Percentiles rank a stretch among this genome's conserved stretches.
These are phyloP conservation scores for Philonicus albiceps DNA, from an alignment of 2,888 invertebrate species.

Conservation along the genomic window DNA sequence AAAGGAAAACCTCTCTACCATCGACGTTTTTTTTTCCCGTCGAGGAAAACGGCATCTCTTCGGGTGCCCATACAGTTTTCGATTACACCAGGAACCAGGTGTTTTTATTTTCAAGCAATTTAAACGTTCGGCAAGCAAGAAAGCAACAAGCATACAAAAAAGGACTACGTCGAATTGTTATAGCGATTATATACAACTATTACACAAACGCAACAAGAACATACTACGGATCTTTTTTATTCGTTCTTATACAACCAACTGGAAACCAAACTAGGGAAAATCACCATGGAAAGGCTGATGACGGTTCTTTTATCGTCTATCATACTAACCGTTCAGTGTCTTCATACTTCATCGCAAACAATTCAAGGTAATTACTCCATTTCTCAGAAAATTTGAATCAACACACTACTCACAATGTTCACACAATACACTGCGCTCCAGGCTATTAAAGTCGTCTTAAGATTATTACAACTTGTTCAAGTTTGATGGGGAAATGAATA, in stretches of 20 bases:
- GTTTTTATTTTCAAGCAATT: slow-evolving; percentile 31
- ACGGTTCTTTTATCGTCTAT: slow-evolving; percentile 55
- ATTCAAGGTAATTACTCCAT: slow-evolving; percentile 57
- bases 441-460: neutral
- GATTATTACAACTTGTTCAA: neutral
- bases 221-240: neutral
- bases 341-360: slow-evolving; percentile 56
- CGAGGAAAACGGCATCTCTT: neutral
- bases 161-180: neutral
- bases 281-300: slow-evolving; percentile 54
- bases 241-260: neutral
- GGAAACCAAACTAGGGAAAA: neutral
- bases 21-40: neutral
- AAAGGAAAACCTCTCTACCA: neutral
- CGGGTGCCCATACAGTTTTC: slow-evolving; percentile 1
- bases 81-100: slow-evolving; percentile 24
- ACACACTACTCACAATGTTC: neutral
- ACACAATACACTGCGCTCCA: neutral
- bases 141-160: neutral
- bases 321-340: slow-evolving; percentile 57
- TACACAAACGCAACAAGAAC: neutral
- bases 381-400: neutral
- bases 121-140: slow-evolving; percentile 16
- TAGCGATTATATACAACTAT: neutral
- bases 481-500: neutral